Conservation (phyloP, 2,888 invertebrate species). For the Aleiodes leptofemur region DNA sequence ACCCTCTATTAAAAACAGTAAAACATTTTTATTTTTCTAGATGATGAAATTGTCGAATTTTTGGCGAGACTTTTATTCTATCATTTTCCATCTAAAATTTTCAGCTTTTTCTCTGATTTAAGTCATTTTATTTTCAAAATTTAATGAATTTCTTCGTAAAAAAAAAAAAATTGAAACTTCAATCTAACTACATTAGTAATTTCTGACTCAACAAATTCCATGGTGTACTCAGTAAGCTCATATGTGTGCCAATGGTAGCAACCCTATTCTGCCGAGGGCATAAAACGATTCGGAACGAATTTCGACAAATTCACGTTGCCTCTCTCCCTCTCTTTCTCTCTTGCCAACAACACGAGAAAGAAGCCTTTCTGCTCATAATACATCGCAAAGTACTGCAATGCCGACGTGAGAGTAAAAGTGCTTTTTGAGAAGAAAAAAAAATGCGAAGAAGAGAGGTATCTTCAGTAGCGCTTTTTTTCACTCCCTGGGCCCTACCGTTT, state of each 20-base stretch:
- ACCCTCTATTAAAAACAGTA: conserved; percentile 16
- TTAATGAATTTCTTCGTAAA: no score
- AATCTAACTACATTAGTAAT: background rate
- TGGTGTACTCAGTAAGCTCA: background rate
- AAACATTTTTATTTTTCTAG: no score
- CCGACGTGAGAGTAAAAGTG: conserved; percentile 43
- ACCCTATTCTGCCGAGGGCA: conserved; percentile 65
- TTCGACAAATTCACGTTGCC: conserved; percentile 74
- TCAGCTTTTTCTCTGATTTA: no score
- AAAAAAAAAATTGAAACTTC: no score
- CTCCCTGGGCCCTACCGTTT: conserved; percentile 13
- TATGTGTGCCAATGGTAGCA: conserved; percentile 73
- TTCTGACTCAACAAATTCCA: conserved; percentile 17
- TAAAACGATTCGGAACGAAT: conserved; percentile 76
- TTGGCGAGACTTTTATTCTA: no score
- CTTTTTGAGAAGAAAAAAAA: conserved; percentile 19
- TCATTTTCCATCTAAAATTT: no score
- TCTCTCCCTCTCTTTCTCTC: conserved; percentile 33
- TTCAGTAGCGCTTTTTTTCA: conserved; percentile 22
- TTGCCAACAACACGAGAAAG: conserved; percentile 45
- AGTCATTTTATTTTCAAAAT: no score
- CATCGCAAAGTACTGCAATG: conserved; percentile 32
- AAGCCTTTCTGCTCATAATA: conserved; percentile 54
- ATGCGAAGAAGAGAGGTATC: conserved; percentile 10
- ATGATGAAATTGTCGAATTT: no score